Evolutionary conservation across 2,797 vertebrate genomes (phyloP), one percentile per base, ranked within the genome.

Genomic region (Cirrhinus mrigala): DNA sequence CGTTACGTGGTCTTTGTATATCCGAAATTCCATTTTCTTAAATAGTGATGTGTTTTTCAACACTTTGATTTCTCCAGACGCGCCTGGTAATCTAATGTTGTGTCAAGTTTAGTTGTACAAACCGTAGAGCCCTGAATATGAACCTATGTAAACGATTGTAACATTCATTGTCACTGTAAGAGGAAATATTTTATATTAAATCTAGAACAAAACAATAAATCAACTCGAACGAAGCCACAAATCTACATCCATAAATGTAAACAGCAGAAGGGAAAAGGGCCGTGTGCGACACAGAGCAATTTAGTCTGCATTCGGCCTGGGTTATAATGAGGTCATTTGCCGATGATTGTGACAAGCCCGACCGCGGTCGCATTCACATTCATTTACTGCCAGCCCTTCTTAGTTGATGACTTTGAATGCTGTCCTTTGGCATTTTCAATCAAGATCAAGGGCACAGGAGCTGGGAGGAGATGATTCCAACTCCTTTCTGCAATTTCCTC

Each of bases 131-230:
- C 84, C 54, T 70, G 79, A 82, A 83, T 84, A 71, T 77, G 64
- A 89, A 87, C 56, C 54, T 52, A 52, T 84, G 78, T 86, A 82
- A 81, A 87, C 15, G 24, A 80, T 40, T 88, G 80, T 89, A 87
- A 71, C 71, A 73, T 78, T 73, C n/a, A 81, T 85, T 88, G 96
- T 96, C 92, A 96, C 94, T 93, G 94, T 95, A 94, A 94, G 93
- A 96, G 93, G 93, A 94, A 94, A 92, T 96, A 94, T 94, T 96
- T 98, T 98, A 97, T 97, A 96, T 82, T 71, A 82, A 90, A 71
- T 56, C 66, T 60, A 66, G 56, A 83, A 60, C 96, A 96, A 52
- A 96, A 93, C 87, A 22, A 68, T 89, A 89, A 83, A 73, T 80
- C 79, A 87, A 64, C 73, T 37, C 80, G 22, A 83, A 86, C 62